Evolutionary conservation across 2,888 invertebrate genomes (phyloP), one percentile per base, ranked within the genome.

Genomic region (Sarcophaga subvicina): DNA sequence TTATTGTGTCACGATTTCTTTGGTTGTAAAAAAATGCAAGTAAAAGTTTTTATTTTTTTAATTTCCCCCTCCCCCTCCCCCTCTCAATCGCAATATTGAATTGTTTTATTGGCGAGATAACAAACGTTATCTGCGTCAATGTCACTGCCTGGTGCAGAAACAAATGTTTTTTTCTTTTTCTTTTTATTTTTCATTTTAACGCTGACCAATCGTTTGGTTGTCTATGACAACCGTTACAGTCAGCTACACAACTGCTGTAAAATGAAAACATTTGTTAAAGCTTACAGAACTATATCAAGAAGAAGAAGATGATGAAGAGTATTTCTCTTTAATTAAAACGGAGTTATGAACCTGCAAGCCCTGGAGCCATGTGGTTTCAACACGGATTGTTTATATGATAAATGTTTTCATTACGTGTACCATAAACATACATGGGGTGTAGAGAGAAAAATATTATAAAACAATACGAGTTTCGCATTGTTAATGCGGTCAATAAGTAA

Each of bases 381-480:
- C 64, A 49, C 49, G 64, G 64, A 22, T 66, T 66, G 66, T 76
- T 25, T 54, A 76, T 66, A 76, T 76, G 76, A 76, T 37, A 76
- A 76, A 76, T 76, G 76, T 76, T 54, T 76, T 64, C n/a, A 59
- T 66, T 76, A 22, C 54, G 22, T 64, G 64, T 54, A 76, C 12
- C 17, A 73, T 64, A 22, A 5, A 49, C 3, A 22, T 11, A 4
- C 14, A 20, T 12, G 22, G 12, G 4, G 62, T 17, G 17, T 1
- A 10, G 49, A 27, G 27, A 22, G 20, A 4, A 72, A 72, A 3
- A 70, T 5, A 54, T 54, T 12, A 14, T 54, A 49, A 64, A 62
- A 62, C 10, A 12, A 17, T 45, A 62, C 60, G 77, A 77, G 77
- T 59, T 59, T 12, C n/a, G 77, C 71, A 77, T 83, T 67, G 25